These are phyloP conservation scores for Trinorchestia longiramus DNA, from an alignment of 1,140 invertebrate genomes.

Conservation along the genomic window DNA sequence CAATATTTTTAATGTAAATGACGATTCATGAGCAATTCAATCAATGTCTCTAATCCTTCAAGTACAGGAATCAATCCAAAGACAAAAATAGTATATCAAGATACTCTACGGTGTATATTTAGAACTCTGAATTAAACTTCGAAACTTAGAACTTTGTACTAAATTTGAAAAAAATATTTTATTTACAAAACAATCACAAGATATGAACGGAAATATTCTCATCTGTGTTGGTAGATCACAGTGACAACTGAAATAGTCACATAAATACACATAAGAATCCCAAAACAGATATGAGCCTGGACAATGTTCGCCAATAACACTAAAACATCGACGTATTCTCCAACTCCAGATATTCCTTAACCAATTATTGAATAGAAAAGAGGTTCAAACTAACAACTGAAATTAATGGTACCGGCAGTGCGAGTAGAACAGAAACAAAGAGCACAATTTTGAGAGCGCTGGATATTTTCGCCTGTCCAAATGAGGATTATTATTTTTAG, in stretches of 20 bases:
- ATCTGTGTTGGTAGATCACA: not conserved
- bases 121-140: no score
- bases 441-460: not conserved
- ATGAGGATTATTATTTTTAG: slow-evolving; percentile 26
- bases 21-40: not conserved
- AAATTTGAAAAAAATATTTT: no score
- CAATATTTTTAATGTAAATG: not conserved
- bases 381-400: not conserved
- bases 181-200: not conserved
- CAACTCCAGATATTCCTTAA: not conserved
- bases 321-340: not conserved
- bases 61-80: not conserved
- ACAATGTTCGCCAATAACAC: not conserved
- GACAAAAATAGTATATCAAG: no score
- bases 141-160: no score
- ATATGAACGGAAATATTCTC: not conserved
- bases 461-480: not conserved
- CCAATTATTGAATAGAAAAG: not conserved
- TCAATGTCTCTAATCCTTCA: not conserved
- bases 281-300: not conserved
- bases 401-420: not conserved
- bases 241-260: not conserved
- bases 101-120: no score
- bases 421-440: not conserved
- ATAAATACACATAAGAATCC: not conserved